Base-by-base conservation (phyloP, 2,113 vertebrate genomes). In the Malurus cyaneus region DNA sequence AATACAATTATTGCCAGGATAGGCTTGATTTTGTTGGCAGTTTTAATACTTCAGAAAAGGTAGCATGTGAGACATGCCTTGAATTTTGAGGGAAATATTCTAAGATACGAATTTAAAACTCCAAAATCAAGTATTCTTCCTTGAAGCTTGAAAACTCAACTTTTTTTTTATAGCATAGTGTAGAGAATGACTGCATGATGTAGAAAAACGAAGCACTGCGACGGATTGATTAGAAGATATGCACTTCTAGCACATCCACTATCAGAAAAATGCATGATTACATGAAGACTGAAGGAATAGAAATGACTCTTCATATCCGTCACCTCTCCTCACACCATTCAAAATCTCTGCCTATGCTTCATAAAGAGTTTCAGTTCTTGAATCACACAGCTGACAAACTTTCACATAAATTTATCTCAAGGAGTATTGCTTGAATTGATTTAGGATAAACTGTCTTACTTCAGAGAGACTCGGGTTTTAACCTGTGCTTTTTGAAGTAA, bases 351-450 rank as follows among this genome's bases (percentile, higher is more conserved):
- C 59, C 46, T 76, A 8, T 65, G 86, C 53, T 54, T 90, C 70
- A 53, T 46, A 53, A 79, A 65, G 54, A 77, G 47, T 29, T 92
- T 92, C 60, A 62, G 44, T 78, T 82, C 66, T 90, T 3, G 25
- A 94, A 88, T 95, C 85, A 88, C 20, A 54, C 82, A 88, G 67
- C 56, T 80, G 95, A 80, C 88, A 96, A 93, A 93, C 49, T 80
- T 92, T 28, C 72, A 46, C 50, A 90, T 86, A 78, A 80, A 80
- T 93, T 86, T 69, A 85, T 90, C 67, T 93, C 69, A 19, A 25
- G 67, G 53, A 83, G 28, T 71, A 50, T 88, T 94, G 42, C 88
- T 88, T 71, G 90, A 92, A 92, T 93, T 93, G 93, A 92, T 96
- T 93, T 88, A 83, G 77, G 85, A 92, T 93, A 74, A 87, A 81